Percentiles rank a stretch among this genome's conserved stretches.
Conservation (phyloP, 2,797 vertebrate genomes). For the Anguilla megastoma region DNA sequence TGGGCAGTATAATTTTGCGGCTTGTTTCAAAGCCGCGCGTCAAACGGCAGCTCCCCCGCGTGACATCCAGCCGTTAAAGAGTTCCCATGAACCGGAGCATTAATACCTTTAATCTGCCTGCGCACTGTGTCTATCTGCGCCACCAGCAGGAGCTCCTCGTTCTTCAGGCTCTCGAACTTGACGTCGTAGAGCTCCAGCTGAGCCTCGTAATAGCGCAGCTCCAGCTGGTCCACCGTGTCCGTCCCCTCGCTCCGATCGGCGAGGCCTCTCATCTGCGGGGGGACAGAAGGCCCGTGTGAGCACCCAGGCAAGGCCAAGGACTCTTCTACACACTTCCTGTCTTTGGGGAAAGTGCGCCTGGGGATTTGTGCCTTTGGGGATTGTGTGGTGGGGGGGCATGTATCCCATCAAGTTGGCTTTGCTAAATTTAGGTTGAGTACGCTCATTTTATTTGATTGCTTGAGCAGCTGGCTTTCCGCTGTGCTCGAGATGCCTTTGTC, state of each 20-base stretch:
- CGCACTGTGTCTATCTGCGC: slow-evolving; percentile 82
- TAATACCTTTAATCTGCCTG: slow-evolving; percentile 86
- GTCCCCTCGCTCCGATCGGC: slow-evolving; percentile 61
- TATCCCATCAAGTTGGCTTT: not conserved
- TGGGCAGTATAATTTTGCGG: not conserved
- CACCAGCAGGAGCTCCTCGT: slow-evolving; percentile 88
- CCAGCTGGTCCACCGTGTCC: slow-evolving; percentile 77
- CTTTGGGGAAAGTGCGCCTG: not conserved
- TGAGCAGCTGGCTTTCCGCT: not conserved
- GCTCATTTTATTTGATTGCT: not conserved
- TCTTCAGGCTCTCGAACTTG: slow-evolving; percentile 88
- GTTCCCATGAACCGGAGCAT: not conserved
- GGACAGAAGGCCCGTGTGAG: not conserved
- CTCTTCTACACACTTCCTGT: not conserved
- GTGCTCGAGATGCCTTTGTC: not conserved
- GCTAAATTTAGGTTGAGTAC: not conserved
- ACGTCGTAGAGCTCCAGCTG: slow-evolving; percentile 88
- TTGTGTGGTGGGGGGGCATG: not conserved
- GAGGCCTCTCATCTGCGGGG: slow-evolving; percentile 75
- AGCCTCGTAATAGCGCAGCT: slow-evolving; percentile 88
- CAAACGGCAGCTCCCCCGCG: not conserved
- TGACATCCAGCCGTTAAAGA: not conserved
- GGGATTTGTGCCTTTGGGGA: not conserved
- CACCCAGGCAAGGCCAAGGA: not conserved
- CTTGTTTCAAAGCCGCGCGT: slow-evolving; percentile 5